A percentile compares a stretch with the other conserved stretches of the same genome.
Evolutionary conservation across 1,140 invertebrate species (phyloP).

Genomic region (Vanessa atalanta): DNA sequence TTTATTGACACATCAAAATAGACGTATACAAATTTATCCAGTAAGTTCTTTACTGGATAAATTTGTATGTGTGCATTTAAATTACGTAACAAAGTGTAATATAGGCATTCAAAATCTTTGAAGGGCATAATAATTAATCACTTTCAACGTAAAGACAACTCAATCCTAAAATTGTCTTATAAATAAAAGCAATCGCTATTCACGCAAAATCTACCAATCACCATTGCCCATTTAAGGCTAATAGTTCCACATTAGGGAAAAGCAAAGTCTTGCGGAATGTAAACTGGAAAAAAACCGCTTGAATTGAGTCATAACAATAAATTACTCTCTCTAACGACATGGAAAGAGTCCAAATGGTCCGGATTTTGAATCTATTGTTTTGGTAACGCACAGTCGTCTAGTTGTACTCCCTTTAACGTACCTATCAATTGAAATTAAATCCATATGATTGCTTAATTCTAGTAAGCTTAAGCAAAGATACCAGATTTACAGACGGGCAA

Average conservation of each 20-base stretch:
- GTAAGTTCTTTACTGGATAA: too few species aligned
- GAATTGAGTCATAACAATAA: constrained; percentile 49
- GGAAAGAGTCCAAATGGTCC: constrained; percentile 47
- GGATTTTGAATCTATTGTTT: constrained; percentile 49
- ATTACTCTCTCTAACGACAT: constrained; percentile 49
- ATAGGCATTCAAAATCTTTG: too few species aligned
- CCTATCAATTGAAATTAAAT: neutral
- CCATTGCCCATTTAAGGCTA: constrained; percentile 26
- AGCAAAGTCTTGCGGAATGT: constrained; percentile 29
- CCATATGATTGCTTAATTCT: too few species aligned
- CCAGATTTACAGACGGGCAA: too few species aligned
- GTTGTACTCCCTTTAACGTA: constrained; percentile 23
- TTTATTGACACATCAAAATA: too few species aligned
- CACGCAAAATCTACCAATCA: constrained; percentile 19
- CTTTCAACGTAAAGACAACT: too few species aligned
- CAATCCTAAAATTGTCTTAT: neutral
- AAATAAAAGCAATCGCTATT: neutral
- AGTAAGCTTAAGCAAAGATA: too few species aligned
- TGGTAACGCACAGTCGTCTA: constrained; percentile 39
- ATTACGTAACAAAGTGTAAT: too few species aligned
- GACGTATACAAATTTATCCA: too few species aligned
- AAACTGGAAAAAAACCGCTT: constrained; percentile 43
- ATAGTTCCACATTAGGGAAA: constrained; percentile 35
- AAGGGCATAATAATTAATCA: too few species aligned
- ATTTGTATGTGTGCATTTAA: too few species aligned